Base-by-base conservation (phyloP, 2,113 vertebrate genomes). In the Archilochus colubris region DNA sequence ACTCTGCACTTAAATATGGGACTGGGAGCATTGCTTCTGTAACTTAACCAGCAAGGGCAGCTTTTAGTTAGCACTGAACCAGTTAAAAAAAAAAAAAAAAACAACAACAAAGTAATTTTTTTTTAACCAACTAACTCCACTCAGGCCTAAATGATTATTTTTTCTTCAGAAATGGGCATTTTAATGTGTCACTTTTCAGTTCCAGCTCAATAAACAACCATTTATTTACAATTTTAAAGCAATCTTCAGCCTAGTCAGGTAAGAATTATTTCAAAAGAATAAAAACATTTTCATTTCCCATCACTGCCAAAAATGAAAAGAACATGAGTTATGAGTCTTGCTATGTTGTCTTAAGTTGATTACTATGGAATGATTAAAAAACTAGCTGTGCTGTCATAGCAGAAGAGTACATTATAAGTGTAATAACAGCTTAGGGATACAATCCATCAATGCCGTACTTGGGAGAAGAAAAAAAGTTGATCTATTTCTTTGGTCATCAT, bases 351-450 rank as follows among this genome's bases (percentile, higher is more conserved):
- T 98, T 98, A 98, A 98, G 98, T 98, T 98, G 98, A 98, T 98
- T 98, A 97, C 97, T 97, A 96, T 97, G 96, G 97, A 97, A 98
- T 98, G 98, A 98, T 98, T 98, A 98, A 96, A 98, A 97, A 97
- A 98, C 97, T 98, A 98, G 98, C 98, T 98, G 97, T 97, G 98
- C 98, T 98, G 98, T 99, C 98, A 97, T 96, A 98, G 97, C 97
- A 95, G 97, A 98, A 97, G 98, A 98, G 98, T 98, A 98, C 98
- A 99, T 99, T 99, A 99, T 98, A 99, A 97, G 97, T 99, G 99
- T 99, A 99, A 98, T 99, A 99, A 99, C 98, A 99, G 98, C 98
- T 99, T 99, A 99, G 98, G 98, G 99, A 99, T 98, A 99, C 98
- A 98, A 99, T 99, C 99, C 98, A 99, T 99, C 99, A 99, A 98